Evolutionary conservation across 1,140 invertebrate genomes (phyloP), one percentile per base, ranked within the genome.

Genomic region (Neotoxoptera formosana): DNA sequence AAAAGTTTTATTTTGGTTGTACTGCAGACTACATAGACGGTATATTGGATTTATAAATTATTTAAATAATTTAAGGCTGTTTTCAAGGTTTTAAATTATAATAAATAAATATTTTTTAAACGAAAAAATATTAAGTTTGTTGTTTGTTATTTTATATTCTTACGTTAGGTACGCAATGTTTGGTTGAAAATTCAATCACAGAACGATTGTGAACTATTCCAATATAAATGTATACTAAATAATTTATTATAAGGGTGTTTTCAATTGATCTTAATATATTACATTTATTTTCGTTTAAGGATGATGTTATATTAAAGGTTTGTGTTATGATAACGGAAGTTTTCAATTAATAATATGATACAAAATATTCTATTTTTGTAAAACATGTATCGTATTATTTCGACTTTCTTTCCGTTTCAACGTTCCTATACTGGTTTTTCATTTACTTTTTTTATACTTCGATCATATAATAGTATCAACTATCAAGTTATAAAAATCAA

Each of bases 231-330:
- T 87, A 87, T 45, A 87, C 36, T 36, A 47, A 48, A 87, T 7
- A 87, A 6, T 30, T 30, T 47, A 48, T 20, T n/a, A 48, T 88
- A 88, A 88, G 87, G 87, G 87, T 89, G 30, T 53, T 53, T 89
- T 89, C 17, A 89, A 89, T 89, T 89, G 48, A 89, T 89, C 86
- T 89, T 89, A 89, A 89, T 89, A 36, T 11, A 89, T 53, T 87
- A 87, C n/a, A 34, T 89, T 89, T 89, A 89, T 53, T 89, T 87
- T 87, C 45, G 30, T 87, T 87, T n/a, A 47, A 87, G 45, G 30
- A 87, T 87, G 87, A 23, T 53, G 4, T 41, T 41, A 89, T 36
- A 9, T 89, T n/a, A 89, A 51, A 89, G 48, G 48, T 21, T 87
- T 89, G 87, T 34, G 36, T 36, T 11, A 53, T 36, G 45, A 86